Conservation (phyloP, 2,113 vertebrate species). For the Edolisoma coerulescens region DNA sequence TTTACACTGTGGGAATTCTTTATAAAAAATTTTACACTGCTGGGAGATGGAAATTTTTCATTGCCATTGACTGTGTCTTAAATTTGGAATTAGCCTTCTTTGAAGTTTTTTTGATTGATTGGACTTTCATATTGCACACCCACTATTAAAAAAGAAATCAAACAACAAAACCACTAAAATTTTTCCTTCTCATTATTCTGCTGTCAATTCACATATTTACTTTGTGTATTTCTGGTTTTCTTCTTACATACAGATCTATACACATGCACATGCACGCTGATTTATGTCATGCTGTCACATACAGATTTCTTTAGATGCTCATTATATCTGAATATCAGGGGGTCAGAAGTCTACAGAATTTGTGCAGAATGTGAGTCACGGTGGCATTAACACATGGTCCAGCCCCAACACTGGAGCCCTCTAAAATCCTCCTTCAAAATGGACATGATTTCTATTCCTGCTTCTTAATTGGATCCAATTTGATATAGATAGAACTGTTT, state of each 20-base stretch:
- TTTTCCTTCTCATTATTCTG: background rate
- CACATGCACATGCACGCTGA: background rate
- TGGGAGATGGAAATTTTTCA: background rate
- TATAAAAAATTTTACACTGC: background rate
- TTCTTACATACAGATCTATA: background rate
- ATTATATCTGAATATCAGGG: background rate
- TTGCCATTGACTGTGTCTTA: background rate
- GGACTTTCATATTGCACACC: background rate
- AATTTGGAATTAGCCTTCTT: background rate
- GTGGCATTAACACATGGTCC: background rate
- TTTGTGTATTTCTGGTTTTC: background rate
- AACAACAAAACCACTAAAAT: background rate
- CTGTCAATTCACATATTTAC: background rate
- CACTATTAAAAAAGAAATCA: background rate
- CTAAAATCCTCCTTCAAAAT: background rate
- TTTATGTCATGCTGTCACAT: background rate
- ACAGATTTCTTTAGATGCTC: background rate
- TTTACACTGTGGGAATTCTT: constrained; percentile 26
- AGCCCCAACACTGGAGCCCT: background rate
- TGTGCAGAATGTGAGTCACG: background rate
- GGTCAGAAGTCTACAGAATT: background rate
- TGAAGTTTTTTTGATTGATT: background rate
- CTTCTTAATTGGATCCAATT: background rate
- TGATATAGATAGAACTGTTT: background rate
- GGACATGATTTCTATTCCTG: background rate